These are phyloP conservation scores for Onychomys torridus DNA, from an alignment of 2,797 vertebrate genomes.

Conservation along the genomic window DNA sequence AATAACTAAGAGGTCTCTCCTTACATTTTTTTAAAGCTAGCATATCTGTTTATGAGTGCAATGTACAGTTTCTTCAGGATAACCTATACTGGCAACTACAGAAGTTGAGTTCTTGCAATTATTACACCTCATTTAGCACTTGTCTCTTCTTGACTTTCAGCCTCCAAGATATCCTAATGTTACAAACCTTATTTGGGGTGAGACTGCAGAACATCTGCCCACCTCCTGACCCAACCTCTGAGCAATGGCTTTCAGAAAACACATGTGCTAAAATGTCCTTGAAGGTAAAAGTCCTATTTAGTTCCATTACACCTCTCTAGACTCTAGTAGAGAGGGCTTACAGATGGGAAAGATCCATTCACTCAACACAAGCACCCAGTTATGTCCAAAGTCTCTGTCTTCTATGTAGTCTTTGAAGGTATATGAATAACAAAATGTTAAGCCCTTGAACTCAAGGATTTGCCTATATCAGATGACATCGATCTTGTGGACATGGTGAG, in stretches of 20 bases:
- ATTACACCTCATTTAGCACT: not conserved
- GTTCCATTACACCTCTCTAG: not conserved
- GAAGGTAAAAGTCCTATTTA: not conserved
- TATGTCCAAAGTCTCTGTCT: no score
- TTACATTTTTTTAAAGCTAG: conserved; percentile 44
- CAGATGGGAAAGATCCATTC: not conserved
- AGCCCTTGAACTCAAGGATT: not conserved
- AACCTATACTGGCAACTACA: not conserved
- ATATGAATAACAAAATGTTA: not conserved
- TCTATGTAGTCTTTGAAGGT: conserved; percentile 7
- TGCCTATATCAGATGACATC: not conserved
- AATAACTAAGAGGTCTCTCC: conserved; percentile 60
- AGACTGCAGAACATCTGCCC: not conserved
- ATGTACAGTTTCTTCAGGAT: not conserved
- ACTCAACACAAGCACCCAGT: not conserved
- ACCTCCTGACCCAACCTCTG: not conserved
- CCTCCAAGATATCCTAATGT: not conserved
- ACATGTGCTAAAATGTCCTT: not conserved
- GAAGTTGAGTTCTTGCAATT: not conserved
- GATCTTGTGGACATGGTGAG: not conserved
- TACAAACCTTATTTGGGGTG: not conserved
- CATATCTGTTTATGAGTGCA: conserved; percentile 20
- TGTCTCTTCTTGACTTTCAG: conserved; percentile 43
- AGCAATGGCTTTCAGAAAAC: not conserved
- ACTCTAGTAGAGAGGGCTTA: not conserved